A percentile compares a stretch with the other conserved stretches of the same genome.
Conservation (phyloP, 2,113 vertebrate genomes). For the Dermatemys mawii region DNA sequence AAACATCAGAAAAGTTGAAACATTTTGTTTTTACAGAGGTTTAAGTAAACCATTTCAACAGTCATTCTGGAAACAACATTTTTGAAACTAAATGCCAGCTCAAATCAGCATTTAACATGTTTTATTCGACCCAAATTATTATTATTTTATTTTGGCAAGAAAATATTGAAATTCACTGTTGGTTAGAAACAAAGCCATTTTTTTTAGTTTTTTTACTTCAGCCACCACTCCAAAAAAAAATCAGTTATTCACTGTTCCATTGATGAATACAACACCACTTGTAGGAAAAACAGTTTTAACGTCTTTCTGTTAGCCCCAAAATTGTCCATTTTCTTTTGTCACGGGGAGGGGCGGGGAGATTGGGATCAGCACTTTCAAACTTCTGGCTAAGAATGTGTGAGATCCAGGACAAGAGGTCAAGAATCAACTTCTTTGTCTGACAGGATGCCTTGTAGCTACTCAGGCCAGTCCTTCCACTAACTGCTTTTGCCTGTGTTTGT, state of each 20-base stretch:
- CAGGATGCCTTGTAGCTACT: not conserved
- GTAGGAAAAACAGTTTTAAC: not conserved
- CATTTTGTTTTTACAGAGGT: not conserved
- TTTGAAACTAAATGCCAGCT: not conserved
- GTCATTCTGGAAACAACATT: not conserved
- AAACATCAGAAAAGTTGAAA: too few relatives aligned
- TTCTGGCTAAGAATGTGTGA: not conserved
- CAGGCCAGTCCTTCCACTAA: not conserved
- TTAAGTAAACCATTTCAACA: not conserved
- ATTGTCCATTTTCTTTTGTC: not conserved
- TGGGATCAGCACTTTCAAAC: not conserved
- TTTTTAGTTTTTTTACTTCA: not conserved
- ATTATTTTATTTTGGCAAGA: not conserved
- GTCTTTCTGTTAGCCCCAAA: not conserved
- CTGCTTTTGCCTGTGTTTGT: not conserved
- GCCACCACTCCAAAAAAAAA: not conserved
- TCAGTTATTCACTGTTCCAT: not conserved
- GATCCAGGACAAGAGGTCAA: not conserved
- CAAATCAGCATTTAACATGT: not conserved
- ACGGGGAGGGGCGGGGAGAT: accelerated
- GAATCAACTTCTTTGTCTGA: not conserved
- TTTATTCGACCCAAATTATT: not conserved
- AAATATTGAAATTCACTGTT: not conserved
- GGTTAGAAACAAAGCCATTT: not conserved
- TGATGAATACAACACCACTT: not conserved